A percentile compares a stretch with the other conserved stretches of the same genome.
Evolutionary conservation across 1,140 invertebrate species (phyloP).

Genomic region (Dendrolimus kikuchii): DNA sequence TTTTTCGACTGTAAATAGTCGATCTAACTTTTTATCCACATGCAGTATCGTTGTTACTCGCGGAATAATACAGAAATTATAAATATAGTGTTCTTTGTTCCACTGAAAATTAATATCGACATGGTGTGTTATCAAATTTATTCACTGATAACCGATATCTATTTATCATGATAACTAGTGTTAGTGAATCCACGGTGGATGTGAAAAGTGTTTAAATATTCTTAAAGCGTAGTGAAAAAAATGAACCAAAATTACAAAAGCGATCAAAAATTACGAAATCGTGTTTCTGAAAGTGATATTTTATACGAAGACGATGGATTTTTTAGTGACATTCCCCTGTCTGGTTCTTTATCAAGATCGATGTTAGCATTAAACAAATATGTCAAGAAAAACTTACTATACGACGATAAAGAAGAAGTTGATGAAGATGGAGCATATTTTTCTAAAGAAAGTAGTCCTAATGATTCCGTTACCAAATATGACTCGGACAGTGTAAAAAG

Average conservation of each 20-base stretch:
- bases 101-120: too few species aligned
- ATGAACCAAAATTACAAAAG: slow-evolving; percentile 25
- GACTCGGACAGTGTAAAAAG: slow-evolving; percentile 50
- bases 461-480: slow-evolving; percentile 46
- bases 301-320: slow-evolving; percentile 42
- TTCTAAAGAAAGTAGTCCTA: slow-evolving; percentile 57
- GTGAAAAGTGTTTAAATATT: slow-evolving; percentile 3
- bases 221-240: slow-evolving; percentile 18
- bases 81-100: background rate
- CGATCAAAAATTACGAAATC: slow-evolving; percentile 10
- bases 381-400: slow-evolving; percentile 56
- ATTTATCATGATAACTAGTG: slow-evolving; percentile 36
- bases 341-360: slow-evolving; percentile 51
- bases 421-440: slow-evolving; percentile 53
- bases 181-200: slow-evolving; percentile 24
- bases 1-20: slow-evolving; percentile 57
- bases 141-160: slow-evolving; percentile 30
- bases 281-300: slow-evolving; percentile 9
- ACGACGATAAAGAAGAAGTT: slow-evolving; percentile 37
- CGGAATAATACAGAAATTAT: slow-evolving; percentile 10
- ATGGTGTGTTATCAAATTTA: too few species aligned
- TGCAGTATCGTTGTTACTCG: slow-evolving; percentile 25
- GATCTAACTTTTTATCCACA: slow-evolving; percentile 28
- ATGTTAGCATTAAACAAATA: slow-evolving; percentile 51
- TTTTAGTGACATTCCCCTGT: slow-evolving; percentile 42